Conservation (phyloP, 2,113 vertebrate species). For the Podilymbus podiceps region DNA sequence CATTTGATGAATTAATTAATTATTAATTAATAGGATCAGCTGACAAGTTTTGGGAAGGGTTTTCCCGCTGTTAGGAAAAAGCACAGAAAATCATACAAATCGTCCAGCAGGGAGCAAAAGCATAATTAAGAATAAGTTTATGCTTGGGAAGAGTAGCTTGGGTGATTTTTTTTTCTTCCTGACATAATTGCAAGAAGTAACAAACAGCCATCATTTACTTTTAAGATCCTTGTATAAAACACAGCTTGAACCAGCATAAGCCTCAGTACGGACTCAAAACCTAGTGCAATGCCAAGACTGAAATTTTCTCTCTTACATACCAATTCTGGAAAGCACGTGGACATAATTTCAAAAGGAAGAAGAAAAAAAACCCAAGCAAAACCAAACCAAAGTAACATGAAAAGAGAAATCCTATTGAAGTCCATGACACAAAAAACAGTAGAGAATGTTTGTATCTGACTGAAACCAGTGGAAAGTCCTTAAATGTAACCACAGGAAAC, state of each 20-base stretch:
- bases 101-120: neutral
- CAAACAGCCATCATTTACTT: neutral
- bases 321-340: neutral
- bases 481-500: neutral
- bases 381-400: fast-evolving
- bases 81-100: neutral
- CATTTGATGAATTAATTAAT: neutral
- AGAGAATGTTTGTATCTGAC: neutral
- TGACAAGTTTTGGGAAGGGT: neutral
- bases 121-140: neutral
- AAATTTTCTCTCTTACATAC: neutral
- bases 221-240: neutral
- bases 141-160: neutral
- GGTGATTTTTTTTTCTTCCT: neutral
- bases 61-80: neutral
- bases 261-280: neutral
- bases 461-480: neutral
- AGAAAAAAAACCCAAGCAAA: neutral
- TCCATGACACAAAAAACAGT: neutral
- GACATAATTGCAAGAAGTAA: neutral
- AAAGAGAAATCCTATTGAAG: neutral
- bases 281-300: neutral
- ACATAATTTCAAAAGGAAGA: neutral
- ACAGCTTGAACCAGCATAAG: neutral
- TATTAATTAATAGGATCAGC: neutral